Evolutionary conservation across 2,888 invertebrate genomes (phyloP).

Genomic region (Chesias legatella): DNA sequence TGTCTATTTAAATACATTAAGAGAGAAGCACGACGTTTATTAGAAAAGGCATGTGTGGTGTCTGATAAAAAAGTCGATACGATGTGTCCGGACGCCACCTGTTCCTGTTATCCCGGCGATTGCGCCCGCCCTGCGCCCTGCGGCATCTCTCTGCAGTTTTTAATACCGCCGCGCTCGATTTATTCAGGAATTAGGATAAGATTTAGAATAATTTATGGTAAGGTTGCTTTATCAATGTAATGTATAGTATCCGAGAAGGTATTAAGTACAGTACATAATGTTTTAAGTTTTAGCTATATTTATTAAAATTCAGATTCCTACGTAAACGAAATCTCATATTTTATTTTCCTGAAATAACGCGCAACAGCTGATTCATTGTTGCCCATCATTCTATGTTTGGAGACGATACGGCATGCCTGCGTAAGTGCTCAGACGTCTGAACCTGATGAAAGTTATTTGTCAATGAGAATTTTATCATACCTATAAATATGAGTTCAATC

Average conservation of each 20-base stretch:
- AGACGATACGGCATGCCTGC: constrained; percentile 4
- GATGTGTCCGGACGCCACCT: constrained; percentile 52
- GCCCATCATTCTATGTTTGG: constrained; percentile 1
- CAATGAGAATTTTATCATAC: too few species aligned
- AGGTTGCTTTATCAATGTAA: constrained; percentile 6
- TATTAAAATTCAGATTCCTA: too few species aligned
- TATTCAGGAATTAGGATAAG: constrained; percentile 17
- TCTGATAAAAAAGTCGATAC: constrained; percentile 55
- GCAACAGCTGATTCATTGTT: constrained; percentile 7
- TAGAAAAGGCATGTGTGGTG: constrained; percentile 39
- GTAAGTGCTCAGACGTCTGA: neutral
- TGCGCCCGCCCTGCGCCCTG: constrained; percentile 43
- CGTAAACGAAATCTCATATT: too few species aligned
- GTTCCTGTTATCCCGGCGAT: constrained; percentile 51
- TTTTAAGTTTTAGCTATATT: too few species aligned
- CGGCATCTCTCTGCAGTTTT: constrained; percentile 41
- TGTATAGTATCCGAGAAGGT: too few species aligned
- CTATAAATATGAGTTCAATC: too few species aligned
- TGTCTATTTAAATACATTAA: constrained; percentile 43
- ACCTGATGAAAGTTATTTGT: neutral
- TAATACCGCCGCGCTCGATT: constrained; percentile 35
- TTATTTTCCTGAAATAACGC: too few species aligned
- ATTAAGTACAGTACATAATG: too few species aligned
- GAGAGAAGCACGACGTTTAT: constrained; percentile 35
- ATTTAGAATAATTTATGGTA: constrained; percentile 17